Percentiles rank a stretch among this genome's conserved stretches.
Evolutionary conservation across 2,888 invertebrate species (phyloP).

Genomic region (Vanessa cardui): DNA sequence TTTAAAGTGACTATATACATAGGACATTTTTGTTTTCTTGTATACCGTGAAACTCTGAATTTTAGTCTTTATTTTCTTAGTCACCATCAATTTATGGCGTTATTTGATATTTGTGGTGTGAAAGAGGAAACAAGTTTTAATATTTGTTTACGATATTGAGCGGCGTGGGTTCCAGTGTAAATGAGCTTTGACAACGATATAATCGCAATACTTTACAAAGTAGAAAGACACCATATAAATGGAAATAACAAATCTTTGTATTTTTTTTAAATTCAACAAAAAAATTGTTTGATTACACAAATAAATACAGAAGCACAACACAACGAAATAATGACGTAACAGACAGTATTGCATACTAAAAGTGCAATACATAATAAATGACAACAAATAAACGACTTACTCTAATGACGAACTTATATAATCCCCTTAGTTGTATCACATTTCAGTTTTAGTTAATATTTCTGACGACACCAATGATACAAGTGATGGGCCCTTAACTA

Average conservation of each 20-base stretch:
- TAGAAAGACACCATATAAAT: slow-evolving; percentile 1
- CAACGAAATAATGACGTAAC: no score
- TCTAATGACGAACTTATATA: no score
- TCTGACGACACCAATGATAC: no score
- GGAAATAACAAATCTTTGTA: neutral
- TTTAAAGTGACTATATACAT: neutral
- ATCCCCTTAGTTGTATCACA: no score
- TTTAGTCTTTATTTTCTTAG: slow-evolving; percentile 10
- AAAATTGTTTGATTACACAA: no score
- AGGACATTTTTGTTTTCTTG: neutral
- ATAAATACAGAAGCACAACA: no score
- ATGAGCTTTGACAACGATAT: slow-evolving; percentile 4
- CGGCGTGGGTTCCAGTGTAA: neutral
- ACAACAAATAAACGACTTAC: no score
- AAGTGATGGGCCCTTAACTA: no score
- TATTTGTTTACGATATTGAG: slow-evolving; percentile 10
- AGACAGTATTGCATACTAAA: no score
- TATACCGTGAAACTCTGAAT: slow-evolving; percentile 11
- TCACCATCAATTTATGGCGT: neutral
- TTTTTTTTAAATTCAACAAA: neutral
- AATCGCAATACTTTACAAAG: neutral
- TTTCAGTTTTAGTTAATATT: no score
- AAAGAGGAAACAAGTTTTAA: slow-evolving; percentile 8
- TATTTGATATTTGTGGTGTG: slow-evolving; percentile 8
- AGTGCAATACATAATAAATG: no score